Base-by-base conservation (phyloP, 2,797 vertebrate species). In the Parotocinclus haroldoi region DNA sequence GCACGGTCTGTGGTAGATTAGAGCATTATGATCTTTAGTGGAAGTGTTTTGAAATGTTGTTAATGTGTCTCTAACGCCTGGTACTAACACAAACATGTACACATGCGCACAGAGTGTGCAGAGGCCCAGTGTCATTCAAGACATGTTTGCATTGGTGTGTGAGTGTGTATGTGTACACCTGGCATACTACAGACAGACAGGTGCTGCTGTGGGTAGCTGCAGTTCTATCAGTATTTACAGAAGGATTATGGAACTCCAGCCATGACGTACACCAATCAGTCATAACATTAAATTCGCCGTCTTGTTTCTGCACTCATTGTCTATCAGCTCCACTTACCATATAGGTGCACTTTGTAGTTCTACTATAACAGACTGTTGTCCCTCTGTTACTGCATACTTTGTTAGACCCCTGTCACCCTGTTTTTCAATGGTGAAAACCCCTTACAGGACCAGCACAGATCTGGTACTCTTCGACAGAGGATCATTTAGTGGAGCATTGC, bases 121-220 rank as follows among this genome's bases (percentile, higher is more conserved):
- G 66, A 66, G 69, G 54, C 38, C 68, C 45, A 37, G 37, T 58
- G 68, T 51, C 65, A 54, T 19, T 27, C 58, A 63, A 56, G 62
- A 58, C 45, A 74, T 79, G 74, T 76, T 58, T 68, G 66, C 38
- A 11, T 60, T 51, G 36, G 44, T 56, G 55, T 59, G 53, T 7
- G 38, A 72, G 54, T 66, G 69, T 72, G 69, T 63, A 68, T 72
- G 63, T 72, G 82, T 84, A 86, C 89, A 90, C 88, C 90, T 91
- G 89, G 87, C 85, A 83, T 66, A 58, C 80, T 86, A 56, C 82
- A 78, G 79, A 45, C 54, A 77, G 86, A 86, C 90, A 90, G 89
- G 88, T 91, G 89, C 83, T 88, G 69, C 78, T 64, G 81, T 39
- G 38, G 72, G 73, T 73, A 74, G 74, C 82, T 84, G 78, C 78